Percentiles rank a stretch among this genome's conserved stretches.
Evolutionary conservation across 2,888 invertebrate genomes (phyloP).

Genomic region (Conus canariensis): DNA sequence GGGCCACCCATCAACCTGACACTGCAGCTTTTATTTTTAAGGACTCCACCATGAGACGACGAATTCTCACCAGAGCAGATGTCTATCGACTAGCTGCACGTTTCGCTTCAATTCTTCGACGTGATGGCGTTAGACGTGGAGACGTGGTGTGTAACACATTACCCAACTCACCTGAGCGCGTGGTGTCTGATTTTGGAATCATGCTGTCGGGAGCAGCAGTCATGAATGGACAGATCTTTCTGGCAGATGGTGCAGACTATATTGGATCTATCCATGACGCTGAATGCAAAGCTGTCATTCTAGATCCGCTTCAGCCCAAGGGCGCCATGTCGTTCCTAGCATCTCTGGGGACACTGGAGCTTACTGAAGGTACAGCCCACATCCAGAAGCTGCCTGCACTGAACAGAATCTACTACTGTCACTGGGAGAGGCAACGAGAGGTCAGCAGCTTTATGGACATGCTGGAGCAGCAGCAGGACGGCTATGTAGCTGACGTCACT

Average conservation of each 20-base stretch:
- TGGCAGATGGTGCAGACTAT: slow-evolving; percentile 49
- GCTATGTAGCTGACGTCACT: slow-evolving; percentile 38
- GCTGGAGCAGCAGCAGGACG: slow-evolving; percentile 24
- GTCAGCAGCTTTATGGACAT: slow-evolving; percentile 39
- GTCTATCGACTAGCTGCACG: slow-evolving; percentile 28
- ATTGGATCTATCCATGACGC: slow-evolving; percentile 37
- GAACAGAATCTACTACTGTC: slow-evolving; percentile 27
- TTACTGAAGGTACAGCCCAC: not conserved
- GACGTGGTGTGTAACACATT: slow-evolving; percentile 46
- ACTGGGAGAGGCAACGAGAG: not conserved
- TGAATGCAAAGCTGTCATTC: slow-evolving; percentile 15
- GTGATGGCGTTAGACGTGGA: slow-evolving; percentile 35
- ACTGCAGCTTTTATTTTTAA: slow-evolving; percentile 30
- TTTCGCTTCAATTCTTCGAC: slow-evolving; percentile 27
- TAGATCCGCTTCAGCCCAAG: slow-evolving; percentile 1
- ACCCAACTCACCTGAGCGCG: slow-evolving; percentile 46
- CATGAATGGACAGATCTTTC: slow-evolving; percentile 43
- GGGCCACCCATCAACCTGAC: slow-evolving; percentile 32
- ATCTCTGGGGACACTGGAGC: not conserved
- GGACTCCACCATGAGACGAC: not conserved
- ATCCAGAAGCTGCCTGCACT: slow-evolving; percentile 33
- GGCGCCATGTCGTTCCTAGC: not conserved
- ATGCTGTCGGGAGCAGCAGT: slow-evolving; percentile 44
- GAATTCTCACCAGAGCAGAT: not conserved
- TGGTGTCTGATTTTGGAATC: slow-evolving; percentile 44